phyloP scores from a whole-genome alignment of 2,113 vertebrate genomes.

The Sterrhoptilus dennistouni region DNA sequence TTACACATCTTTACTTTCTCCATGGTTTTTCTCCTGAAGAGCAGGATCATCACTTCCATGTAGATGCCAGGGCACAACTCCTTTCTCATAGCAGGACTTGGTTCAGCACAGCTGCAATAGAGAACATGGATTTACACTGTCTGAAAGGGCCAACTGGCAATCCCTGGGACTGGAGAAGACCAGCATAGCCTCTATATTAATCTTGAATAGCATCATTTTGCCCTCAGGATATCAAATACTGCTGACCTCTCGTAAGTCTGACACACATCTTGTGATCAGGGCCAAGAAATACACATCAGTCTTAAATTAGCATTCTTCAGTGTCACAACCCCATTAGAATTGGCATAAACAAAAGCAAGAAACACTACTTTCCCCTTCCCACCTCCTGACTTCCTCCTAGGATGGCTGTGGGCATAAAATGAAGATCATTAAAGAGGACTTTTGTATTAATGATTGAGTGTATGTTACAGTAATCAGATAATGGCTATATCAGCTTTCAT shows the following conservation, averaged over 20 bases:
- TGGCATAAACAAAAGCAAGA: neutral
- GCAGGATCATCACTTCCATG: neutral
- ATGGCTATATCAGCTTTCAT: conserved; percentile 26
- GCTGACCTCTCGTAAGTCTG: neutral
- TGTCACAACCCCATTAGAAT: neutral
- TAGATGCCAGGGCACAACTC: neutral
- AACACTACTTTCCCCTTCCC: neutral
- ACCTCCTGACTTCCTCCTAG: neutral
- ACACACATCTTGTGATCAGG: neutral
- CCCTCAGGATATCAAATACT: neutral
- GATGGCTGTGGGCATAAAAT: neutral
- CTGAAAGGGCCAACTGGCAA: neutral
- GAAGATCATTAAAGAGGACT: conserved; percentile 28
- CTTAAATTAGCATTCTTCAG: neutral
- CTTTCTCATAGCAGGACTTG: neutral
- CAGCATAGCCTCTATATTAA: neutral
- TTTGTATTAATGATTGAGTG: conserved; percentile 15
- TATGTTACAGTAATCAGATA: conserved; percentile 27
- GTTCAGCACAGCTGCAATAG: neutral
- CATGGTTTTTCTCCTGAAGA: neutral
- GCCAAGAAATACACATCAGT: neutral
- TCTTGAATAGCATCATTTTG: neutral
- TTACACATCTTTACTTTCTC: neutral
- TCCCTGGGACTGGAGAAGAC: neutral
- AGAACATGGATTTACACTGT: neutral